Base-by-base conservation (phyloP, 2,797 vertebrate genomes). In the Pelochelys cantorii region DNA sequence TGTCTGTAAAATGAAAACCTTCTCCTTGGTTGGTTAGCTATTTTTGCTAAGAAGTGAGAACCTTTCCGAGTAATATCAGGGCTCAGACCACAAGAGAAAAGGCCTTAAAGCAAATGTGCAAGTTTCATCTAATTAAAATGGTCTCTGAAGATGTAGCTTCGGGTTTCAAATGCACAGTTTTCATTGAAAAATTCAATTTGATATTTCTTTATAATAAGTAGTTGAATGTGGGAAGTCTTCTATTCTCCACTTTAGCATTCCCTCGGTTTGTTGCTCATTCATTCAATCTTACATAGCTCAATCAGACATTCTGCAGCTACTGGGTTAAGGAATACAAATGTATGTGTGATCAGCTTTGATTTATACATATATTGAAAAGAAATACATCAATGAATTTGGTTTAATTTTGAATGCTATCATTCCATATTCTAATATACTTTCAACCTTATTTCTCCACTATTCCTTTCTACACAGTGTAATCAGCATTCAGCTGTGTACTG, bases 381-480 rank as follows among this genome's bases (percentile, higher is more conserved):
- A 93, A 90, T 89, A 87, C 79, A 83, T 93, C 81, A 91, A 79
- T 86, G 62, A 90, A 80, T 90, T 95, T 37, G 1, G 22, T 85
- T 93, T 90, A 77, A 90, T 34, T 94, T 90, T 57, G 75, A 94
- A 93, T 92, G 75, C 75, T 94, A 92, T 85, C 87, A 96, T 94
- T 37, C 84, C 77, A 54, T 79, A 71, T 31, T 37, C 20, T 37
- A 71, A 22, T 37, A 37, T 37, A 37, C 65, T 88, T 88, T 84
- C 29, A 93, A 71, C 18, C 56, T 52, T n/a, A 84, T 79, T 83
- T 84, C 89, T 75, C 83, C 91, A 62, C 13, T 75, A 91, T 87
- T 90, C 62, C 11, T 37, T 83, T 91, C n/a, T 52, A n/a, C 27
- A 78, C 87, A 80, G 54, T 90, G 37, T 86, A 89, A 92, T 85